Evolutionary conservation across 2,888 invertebrate species (phyloP).

Genomic region (Drosophila greeni): DNA sequence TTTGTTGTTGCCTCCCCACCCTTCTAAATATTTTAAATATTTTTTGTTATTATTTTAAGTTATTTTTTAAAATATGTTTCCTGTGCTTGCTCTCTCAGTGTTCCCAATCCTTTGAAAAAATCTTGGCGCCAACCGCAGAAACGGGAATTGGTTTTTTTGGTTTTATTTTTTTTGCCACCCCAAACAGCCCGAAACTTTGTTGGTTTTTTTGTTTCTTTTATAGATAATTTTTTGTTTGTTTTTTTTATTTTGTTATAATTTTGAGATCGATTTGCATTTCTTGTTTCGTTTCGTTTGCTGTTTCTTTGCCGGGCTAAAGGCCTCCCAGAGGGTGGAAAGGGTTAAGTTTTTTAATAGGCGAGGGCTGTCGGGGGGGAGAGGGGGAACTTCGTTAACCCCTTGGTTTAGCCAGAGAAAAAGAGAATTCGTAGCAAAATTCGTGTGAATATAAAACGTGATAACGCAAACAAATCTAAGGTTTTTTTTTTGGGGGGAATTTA

Average conservation of each 20-base stretch:
- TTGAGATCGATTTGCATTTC: slow-evolving; percentile 69
- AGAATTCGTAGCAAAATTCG: slow-evolving; percentile 24
- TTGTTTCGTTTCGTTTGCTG: slow-evolving; percentile 30
- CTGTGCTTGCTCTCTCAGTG: slow-evolving; percentile 30
- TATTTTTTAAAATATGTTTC: slow-evolving; percentile 11
- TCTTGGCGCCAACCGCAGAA: slow-evolving; percentile 35
- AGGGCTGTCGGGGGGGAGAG: slow-evolving; percentile 1
- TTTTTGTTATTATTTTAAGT: background rate
- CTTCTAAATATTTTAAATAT: slow-evolving; percentile 12
- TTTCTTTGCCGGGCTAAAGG: slow-evolving; percentile 25
- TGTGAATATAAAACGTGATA: slow-evolving; percentile 4
- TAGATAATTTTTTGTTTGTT: slow-evolving; percentile 39
- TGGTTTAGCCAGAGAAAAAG: slow-evolving; percentile 24
- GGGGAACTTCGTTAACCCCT: slow-evolving; percentile 12
- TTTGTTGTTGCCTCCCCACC: slow-evolving; percentile 51
- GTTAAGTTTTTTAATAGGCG: background rate
- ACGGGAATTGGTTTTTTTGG: slow-evolving; percentile 7
- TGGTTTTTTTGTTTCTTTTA: slow-evolving; percentile 35
- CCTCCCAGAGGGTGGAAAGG: slow-evolving; percentile 8
- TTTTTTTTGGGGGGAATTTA: too few species aligned
- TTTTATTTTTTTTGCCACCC: slow-evolving; percentile 19
- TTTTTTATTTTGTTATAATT: slow-evolving; percentile 58
- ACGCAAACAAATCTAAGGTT: slow-evolving; percentile 18
- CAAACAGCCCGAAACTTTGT: slow-evolving; percentile 47
- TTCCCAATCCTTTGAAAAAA: slow-evolving; percentile 38